Evolutionary conservation across 1,140 invertebrate species (phyloP), one percentile per base, ranked within the genome.

Genomic region (Cryptotermes secundus): DNA sequence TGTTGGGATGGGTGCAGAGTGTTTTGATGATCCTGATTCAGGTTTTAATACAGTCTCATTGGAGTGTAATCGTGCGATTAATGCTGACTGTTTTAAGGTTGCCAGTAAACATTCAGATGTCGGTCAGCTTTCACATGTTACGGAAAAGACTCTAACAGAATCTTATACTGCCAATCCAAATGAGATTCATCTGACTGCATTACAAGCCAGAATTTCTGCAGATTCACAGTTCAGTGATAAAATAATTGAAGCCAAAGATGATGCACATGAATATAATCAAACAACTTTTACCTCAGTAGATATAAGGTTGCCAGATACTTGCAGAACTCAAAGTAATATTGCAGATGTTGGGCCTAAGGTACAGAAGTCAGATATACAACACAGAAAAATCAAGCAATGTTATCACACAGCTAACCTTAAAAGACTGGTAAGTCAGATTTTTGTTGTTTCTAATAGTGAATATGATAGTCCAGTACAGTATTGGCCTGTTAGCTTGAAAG

Each of bases 191-290:
- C 34, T 53, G 81, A 82, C 24, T 6, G n/a, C 22, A 82, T 49
- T 49, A 53, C 42, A 34, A 38, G 22, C 81, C 42, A 1, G 14
- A 0, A 34, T 34, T 49, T 36, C 35, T 80, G 81, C 81, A 9
- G 3, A 2, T 36, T n/a, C 36, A 42, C 36, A 26, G 3, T 16
- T 81, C 24, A 45, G 31, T 81, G 45, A 81, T 36, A 45, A 82
- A 45, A 59, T 82, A n/a, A 49, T 53, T 82, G 81, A 82, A 59
- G 42, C 81, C 81, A 82, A 82, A 82, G 81, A 82, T 34, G 34
- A 34, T 38, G 3, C n/a, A 31, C 42, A 53, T 34, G 34, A 24
- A 31, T n/a, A 38, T n/a, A 82, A 82, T 82, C 81, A 82, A 82
- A 82, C n/a, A 22, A n/a, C 3, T n/a, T 81, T 26, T 81, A 49